These are phyloP conservation scores for Psilopsiagon aymara DNA, from an alignment of 2,113 vertebrate genomes.

Conservation along the genomic window DNA sequence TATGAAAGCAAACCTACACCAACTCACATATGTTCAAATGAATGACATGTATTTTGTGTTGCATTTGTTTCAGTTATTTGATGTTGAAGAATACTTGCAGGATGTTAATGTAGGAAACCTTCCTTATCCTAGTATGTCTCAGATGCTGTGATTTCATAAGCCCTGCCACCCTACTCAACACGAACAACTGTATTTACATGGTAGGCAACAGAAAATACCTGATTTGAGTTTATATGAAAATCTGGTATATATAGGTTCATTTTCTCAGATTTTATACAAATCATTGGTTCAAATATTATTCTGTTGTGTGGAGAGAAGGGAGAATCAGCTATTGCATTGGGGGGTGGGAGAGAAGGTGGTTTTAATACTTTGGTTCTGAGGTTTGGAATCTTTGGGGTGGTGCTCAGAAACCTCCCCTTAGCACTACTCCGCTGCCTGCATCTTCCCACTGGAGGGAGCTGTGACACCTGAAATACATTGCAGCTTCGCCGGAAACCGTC, in stretches of 20 bases:
- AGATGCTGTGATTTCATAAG: background rate
- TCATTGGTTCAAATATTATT: background rate
- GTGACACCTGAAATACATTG: constrained; percentile 32
- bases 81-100: background rate
- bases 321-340: background rate
- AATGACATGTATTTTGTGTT: background rate
- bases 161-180: background rate
- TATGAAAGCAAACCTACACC: background rate
- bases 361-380: background rate
- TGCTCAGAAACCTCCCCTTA: background rate
- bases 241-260: background rate
- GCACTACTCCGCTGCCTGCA: background rate
- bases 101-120: background rate
- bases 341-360: background rate
- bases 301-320: background rate
- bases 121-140: background rate
- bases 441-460: constrained; percentile 63
- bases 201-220: background rate
- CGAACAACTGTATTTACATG: fast-evolving
- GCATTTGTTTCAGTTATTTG: background rate
- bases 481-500: background rate
- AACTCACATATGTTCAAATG: background rate
- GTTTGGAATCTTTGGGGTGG: background rate
- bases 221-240: background rate
- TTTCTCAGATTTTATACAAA: background rate